Conservation (phyloP, 2,113 vertebrate genomes). For the Syngnathus typhle region DNA sequence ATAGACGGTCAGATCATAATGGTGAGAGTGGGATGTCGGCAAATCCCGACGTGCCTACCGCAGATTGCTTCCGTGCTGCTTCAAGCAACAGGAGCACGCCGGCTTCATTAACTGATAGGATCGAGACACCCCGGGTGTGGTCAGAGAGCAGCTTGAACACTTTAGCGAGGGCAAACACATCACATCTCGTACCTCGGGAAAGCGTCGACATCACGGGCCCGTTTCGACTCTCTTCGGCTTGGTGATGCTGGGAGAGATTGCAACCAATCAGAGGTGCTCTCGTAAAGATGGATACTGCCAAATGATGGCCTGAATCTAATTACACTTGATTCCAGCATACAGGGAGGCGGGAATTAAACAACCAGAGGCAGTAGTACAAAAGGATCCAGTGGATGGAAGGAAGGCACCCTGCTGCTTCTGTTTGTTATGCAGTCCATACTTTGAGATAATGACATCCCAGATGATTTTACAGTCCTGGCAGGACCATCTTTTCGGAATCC, state of each 20-base stretch:
- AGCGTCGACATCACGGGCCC: background rate
- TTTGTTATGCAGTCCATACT: background rate
- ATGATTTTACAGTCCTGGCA: background rate
- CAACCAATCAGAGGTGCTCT: background rate
- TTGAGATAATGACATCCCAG: background rate
- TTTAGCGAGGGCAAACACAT: slow-evolving; percentile 12
- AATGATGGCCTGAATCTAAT: background rate
- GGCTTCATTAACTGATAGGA: slow-evolving; percentile 70
- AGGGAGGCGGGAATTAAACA: background rate
- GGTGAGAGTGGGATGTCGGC: slow-evolving; percentile 37
- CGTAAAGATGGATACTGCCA: background rate
- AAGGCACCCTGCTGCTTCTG: background rate
- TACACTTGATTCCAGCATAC: background rate
- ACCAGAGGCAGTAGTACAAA: background rate
- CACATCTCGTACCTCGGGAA: background rate
- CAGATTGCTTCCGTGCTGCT: slow-evolving; percentile 55
- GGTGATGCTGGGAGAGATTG: background rate
- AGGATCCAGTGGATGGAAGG: background rate
- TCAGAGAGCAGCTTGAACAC: slow-evolving; percentile 19
- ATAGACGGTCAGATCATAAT: slow-evolving; percentile 31
- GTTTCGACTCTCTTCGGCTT: background rate
- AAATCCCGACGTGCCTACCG: slow-evolving; percentile 49
- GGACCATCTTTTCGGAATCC: background rate
- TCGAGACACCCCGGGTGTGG: slow-evolving; percentile 36
- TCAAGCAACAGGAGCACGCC: slow-evolving; percentile 25